Percentiles rank a stretch among this genome's conserved stretches.
phyloP scores from a whole-genome alignment of 2,113 vertebrate species.

The Chaetura pelagica region DNA sequence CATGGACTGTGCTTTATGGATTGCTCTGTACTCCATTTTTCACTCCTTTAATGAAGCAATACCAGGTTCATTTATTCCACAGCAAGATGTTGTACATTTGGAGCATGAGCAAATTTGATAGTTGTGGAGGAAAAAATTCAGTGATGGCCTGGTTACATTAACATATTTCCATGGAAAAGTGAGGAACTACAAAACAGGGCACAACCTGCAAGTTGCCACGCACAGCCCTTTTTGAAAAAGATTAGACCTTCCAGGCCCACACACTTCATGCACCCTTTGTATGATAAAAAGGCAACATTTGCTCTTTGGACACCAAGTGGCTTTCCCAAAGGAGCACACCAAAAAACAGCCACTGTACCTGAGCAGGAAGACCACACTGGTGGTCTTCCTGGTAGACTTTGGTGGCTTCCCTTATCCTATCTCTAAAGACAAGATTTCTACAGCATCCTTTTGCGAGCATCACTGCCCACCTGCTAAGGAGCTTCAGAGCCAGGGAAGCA shows the following conservation, averaged over 20 bases:
- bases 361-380: background rate
- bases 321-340: background rate
- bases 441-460: background rate
- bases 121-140: background rate
- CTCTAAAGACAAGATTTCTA: background rate
- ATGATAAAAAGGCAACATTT: background rate
- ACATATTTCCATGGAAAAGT: background rate
- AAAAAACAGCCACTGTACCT: background rate
- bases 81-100: background rate
- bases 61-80: background rate
- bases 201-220: background rate
- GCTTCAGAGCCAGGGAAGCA: background rate
- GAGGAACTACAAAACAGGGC: background rate
- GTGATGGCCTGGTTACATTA: background rate
- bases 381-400: too few relatives aligned
- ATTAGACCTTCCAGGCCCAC: background rate
- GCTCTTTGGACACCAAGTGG: background rate
- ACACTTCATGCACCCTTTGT: background rate
- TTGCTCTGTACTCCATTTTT: background rate
- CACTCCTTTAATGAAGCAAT: background rate
- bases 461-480: background rate
- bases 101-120: background rate
- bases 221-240: background rate
- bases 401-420: background rate
- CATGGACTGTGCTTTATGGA: rapidly evolving